Conservation (phyloP, 2,888 invertebrate species). For the Drosophila conformis region DNA sequence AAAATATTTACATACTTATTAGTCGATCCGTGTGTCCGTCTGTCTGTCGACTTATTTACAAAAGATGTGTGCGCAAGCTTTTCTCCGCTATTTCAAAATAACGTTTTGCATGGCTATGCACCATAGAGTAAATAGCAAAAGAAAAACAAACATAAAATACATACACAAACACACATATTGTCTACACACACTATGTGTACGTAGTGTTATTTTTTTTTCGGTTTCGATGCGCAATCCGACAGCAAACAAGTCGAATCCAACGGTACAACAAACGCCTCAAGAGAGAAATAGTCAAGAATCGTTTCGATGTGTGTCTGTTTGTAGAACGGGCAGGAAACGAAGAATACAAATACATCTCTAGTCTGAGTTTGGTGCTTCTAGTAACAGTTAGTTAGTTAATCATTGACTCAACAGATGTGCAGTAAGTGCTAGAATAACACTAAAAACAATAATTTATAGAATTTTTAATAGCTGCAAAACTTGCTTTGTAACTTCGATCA, state of each 20-base stretch:
- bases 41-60: slow-evolving; percentile 20
- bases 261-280: slow-evolving; percentile 56
- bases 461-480: slow-evolving; percentile 4
- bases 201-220: slow-evolving; percentile 32
- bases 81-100: slow-evolving; percentile 57
- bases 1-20: slow-evolving; percentile 58
- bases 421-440: not conserved
- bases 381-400: slow-evolving; percentile 3
- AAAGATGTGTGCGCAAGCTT: slow-evolving; percentile 45
- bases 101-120: slow-evolving; percentile 63
- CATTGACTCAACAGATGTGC: slow-evolving; percentile 2
- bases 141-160: slow-evolving; percentile 34
- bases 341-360: slow-evolving; percentile 1
- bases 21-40: not conserved
- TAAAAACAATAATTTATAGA: not conserved
- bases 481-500: not conserved
- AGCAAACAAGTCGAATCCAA: slow-evolving; percentile 36
- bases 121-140: slow-evolving; percentile 66
- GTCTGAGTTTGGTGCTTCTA: not conserved
- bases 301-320: slow-evolving; percentile 2
- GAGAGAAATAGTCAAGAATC: slow-evolving; percentile 56
- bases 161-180: slow-evolving; percentile 1
- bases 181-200: slow-evolving; percentile 7
- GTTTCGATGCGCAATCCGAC: slow-evolving; percentile 49
- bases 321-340: slow-evolving; percentile 10